Percentiles rank a stretch among this genome's conserved stretches.
Evolutionary conservation across 2,113 vertebrate genomes (phyloP).

Genomic region (Colius striatus): DNA sequence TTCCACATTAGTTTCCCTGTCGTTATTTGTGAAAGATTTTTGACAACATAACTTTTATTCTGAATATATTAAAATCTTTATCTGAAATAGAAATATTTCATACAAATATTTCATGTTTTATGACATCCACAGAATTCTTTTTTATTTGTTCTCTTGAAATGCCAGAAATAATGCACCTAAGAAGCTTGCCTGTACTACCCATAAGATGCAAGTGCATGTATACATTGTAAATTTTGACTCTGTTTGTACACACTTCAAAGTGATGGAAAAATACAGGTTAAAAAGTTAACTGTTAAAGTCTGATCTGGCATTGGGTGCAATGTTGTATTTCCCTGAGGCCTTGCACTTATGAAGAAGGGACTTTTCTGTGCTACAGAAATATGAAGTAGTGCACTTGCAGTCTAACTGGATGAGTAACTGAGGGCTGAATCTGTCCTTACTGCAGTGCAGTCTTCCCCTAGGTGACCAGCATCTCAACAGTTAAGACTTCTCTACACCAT

Average conservation of each 20-base stretch:
- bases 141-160: background rate
- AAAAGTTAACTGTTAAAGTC: background rate
- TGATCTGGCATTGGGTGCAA: background rate
- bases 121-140: background rate
- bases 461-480: background rate
- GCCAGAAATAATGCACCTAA: background rate
- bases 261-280: background rate
- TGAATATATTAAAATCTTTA: background rate
- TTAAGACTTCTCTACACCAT: background rate
- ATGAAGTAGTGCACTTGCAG: background rate
- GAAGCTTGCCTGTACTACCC: background rate
- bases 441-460: background rate
- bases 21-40: background rate
- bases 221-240: background rate
- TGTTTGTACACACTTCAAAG: background rate
- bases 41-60: background rate
- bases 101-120: background rate
- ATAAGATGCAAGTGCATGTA: background rate
- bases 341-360: background rate
- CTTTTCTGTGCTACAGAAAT: background rate
- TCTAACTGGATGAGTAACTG: background rate
- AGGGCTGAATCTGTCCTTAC: background rate
- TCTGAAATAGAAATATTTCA: background rate
- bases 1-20: conserved; percentile 15
- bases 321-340: background rate